Percentiles rank a stretch among this genome's conserved stretches.
These are phyloP conservation scores for Cheirogaleus major DNA, from an alignment of 2,797 vertebrate genomes.

Conservation along the genomic window DNA sequence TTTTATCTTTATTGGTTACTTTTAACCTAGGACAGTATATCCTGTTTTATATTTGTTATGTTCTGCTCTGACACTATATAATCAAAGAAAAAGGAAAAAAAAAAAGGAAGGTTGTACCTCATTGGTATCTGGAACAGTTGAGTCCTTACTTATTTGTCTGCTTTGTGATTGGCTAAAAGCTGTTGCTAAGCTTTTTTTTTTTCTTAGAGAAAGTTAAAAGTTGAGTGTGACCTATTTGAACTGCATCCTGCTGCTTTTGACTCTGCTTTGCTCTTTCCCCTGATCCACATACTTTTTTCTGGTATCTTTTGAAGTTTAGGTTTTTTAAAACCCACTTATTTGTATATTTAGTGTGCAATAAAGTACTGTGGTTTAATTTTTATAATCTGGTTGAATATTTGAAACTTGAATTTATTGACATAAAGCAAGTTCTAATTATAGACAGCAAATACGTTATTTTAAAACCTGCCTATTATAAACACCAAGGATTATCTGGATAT, in stretches of 20 bases:
- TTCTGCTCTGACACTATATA: conserved; percentile 58
- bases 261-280: conserved; percentile 27
- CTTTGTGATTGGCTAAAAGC: conserved; percentile 89
- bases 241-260: conserved; percentile 69
- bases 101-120: conserved; percentile 70
- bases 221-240: conserved; percentile 82
- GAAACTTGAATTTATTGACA: conserved; percentile 52
- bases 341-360: conserved; percentile 19
- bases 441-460: conserved; percentile 41
- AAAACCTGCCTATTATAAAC: not conserved
- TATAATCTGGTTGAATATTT: conserved; percentile 21
- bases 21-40: conserved; percentile 62
- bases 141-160: conserved; percentile 90
- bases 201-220: conserved; percentile 86
- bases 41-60: conserved; percentile 67
- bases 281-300: conserved; percentile 36
- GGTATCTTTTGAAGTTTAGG: conserved; percentile 35
- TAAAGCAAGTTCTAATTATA: conserved; percentile 51
- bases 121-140: conserved; percentile 80
- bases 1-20: conserved; percentile 54
- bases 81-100: conserved; percentile 78
- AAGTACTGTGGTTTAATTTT: conserved; percentile 49
- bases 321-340: conserved; percentile 1
- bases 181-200: conserved; percentile 94
- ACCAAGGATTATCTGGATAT: conserved; percentile 14